Conservation (phyloP, 2,113 vertebrate genomes). For the Dolichotis patagonum region DNA sequence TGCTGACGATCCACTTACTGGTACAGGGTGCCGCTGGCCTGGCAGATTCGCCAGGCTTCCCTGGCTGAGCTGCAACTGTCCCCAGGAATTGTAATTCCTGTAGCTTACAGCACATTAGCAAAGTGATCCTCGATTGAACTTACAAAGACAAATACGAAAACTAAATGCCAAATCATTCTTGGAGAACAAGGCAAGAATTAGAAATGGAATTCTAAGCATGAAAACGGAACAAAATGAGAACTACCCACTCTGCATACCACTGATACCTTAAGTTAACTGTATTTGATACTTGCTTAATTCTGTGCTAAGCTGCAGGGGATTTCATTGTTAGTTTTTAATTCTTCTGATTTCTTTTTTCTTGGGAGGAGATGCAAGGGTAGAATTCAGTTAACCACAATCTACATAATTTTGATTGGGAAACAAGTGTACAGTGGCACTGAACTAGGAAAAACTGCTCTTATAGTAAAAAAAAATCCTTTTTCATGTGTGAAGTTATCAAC, state of each 20-base stretch:
- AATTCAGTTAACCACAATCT: constrained; percentile 10
- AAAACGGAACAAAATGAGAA: constrained; percentile 22
- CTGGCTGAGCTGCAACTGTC: not conserved
- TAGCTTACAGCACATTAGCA: not conserved
- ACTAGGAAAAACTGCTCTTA: not conserved
- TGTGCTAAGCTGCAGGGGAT: not conserved
- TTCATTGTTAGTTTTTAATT: constrained; percentile 12
- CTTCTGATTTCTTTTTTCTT: not conserved
- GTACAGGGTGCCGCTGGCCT: not conserved
- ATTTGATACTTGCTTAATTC: not conserved
- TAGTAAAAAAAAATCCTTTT: not conserved
- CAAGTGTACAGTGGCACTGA: not conserved
- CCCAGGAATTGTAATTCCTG: constrained; percentile 38
- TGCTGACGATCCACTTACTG: not conserved
- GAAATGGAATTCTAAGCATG: constrained; percentile 41
- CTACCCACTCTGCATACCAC: not conserved
- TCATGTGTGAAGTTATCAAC: not conserved
- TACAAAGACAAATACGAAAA: constrained; percentile 58
- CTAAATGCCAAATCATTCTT: constrained; percentile 43
- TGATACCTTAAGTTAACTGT: not conserved
- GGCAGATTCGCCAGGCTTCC: not conserved
- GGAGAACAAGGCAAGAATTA: constrained; percentile 32
- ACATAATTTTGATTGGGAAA: constrained; percentile 1
- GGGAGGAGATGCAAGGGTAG: not conserved
- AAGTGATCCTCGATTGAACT: constrained; percentile 57